phyloP scores from a whole-genome alignment of 2,113 vertebrate genomes.

The Gyps fulvus region DNA sequence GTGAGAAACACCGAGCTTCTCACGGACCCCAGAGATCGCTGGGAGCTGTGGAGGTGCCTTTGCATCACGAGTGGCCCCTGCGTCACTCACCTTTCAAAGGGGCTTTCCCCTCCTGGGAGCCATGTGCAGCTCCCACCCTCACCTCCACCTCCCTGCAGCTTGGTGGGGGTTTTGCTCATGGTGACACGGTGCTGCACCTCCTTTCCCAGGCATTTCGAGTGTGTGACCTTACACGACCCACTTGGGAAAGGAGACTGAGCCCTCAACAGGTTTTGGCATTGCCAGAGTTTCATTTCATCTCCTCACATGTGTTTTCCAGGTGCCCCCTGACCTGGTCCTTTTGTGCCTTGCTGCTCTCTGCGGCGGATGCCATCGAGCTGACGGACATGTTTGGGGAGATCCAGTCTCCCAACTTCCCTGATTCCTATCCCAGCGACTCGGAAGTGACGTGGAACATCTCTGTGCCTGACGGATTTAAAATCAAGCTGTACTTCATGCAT shows the following conservation, averaged over 20 bases:
- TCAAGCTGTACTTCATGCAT: slow-evolving; percentile 93
- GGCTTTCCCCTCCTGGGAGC: not conserved
- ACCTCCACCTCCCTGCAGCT: not conserved
- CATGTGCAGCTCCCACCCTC: not conserved
- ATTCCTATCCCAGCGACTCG: slow-evolving; percentile 85
- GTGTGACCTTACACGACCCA: not conserved
- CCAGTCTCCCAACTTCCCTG: slow-evolving; percentile 87
- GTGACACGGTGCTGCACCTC: not conserved
- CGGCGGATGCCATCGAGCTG: slow-evolving; percentile 57
- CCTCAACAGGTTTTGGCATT: not conserved
- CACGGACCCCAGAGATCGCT: not conserved
- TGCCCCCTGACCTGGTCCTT: slow-evolving; percentile 55
- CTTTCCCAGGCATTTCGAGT: fast-evolving
- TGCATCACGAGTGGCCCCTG: not conserved
- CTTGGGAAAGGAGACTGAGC: not conserved
- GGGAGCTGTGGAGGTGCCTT: not conserved
- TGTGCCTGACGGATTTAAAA: slow-evolving; percentile 81
- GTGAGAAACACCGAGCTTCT: not conserved
- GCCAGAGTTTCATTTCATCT: not conserved
- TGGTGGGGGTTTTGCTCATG: fast-evolving
- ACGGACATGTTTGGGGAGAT: slow-evolving; percentile 86
- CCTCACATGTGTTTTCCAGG: slow-evolving; percentile 60
- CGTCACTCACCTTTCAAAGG: not conserved
- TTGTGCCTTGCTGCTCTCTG: slow-evolving; percentile 51
- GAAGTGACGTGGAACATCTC: slow-evolving; percentile 87